Evolutionary conservation across 1,140 invertebrate species (phyloP), one percentile per base, ranked within the genome.

Genomic region (Macrosteles quadrilineatus): DNA sequence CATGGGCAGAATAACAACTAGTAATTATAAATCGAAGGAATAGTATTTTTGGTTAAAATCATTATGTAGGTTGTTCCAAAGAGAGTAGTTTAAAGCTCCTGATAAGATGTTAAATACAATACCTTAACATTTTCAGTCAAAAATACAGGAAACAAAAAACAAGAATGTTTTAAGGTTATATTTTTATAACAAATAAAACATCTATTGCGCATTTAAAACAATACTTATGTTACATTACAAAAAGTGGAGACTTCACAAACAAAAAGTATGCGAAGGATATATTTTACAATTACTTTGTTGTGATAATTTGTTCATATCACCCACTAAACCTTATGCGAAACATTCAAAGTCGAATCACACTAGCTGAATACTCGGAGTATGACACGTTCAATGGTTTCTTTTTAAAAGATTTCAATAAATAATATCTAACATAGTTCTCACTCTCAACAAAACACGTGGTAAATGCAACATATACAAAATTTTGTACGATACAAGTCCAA

Each of bases 101-200:
- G n/a, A n/a, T n/a, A n/a, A n/a, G n/a, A n/a, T n/a, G n/a, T n/a
- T n/a, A n/a, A n/a, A n/a, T n/a, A n/a, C n/a, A n/a, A n/a, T n/a
- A n/a, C n/a, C n/a, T n/a, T n/a, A n/a, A n/a, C n/a, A n/a, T n/a
- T n/a, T n/a, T n/a, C n/a, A n/a, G n/a, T n/a, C n/a, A n/a, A n/a
- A n/a, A n/a, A n/a, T n/a, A n/a, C n/a, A n/a, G n/a, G n/a, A n/a
- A n/a, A n/a, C n/a, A n/a, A n/a, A n/a, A n/a, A n/a, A n/a, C n/a
- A n/a, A n/a, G n/a, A n/a, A n/a, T 25, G 19, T 53, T 53, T 68
- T 53, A 29, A 47, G 29, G 29, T 55, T 30, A 47, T 68, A 47
- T 68, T 57, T 53, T 47, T 68, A 36, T 68, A 55, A 55, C 53
- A 68, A 68, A 55, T 68, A 55, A 68, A 68, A 55, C 66, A 55